These are phyloP conservation scores for Anagyrus pseudococci DNA, from an alignment of 2,888 invertebrate species.

Conservation along the genomic window DNA sequence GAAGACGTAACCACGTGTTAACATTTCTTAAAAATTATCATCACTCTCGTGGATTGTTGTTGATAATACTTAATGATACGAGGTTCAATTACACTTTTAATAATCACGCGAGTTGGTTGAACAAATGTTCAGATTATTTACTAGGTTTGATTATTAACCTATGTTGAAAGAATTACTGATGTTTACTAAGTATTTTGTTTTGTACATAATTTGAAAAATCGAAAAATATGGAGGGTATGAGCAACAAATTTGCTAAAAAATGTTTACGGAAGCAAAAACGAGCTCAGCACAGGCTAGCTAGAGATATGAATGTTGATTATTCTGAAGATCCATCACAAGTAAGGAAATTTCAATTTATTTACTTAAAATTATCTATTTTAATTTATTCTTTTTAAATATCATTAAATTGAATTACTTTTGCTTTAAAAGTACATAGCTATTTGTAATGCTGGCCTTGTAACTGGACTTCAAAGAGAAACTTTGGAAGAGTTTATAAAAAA, in stretches of 20 bases:
- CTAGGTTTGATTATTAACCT: too few relatives aligned
- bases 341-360: constrained; percentile 18
- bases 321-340: constrained; percentile 54
- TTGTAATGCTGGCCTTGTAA: constrained; percentile 88
- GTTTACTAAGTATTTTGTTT: neutral
- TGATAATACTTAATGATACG: too few relatives aligned
- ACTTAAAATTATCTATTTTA: neutral
- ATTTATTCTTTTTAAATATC: constrained; percentile 11
- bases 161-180: neutral
- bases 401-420: constrained; percentile 18
- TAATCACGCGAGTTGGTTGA: too few relatives aligned
- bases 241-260: constrained; percentile 39
- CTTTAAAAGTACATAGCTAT: constrained; percentile 71
- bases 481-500: constrained; percentile 66
- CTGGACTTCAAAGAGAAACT: constrained; percentile 74
- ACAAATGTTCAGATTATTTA: too few relatives aligned
- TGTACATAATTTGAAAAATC: neutral
- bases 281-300: constrained; percentile 51
- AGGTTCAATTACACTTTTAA: too few relatives aligned
- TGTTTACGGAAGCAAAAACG: constrained; percentile 53
- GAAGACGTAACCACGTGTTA: too few relatives aligned
- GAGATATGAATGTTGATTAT: constrained; percentile 56
- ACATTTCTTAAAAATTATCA: too few relatives aligned
- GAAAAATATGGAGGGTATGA: constrained; percentile 15
- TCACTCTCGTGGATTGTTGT: too few relatives aligned